Evolutionary conservation across 2,888 invertebrate genomes (phyloP).

Genomic region (Andricus curvator): DNA sequence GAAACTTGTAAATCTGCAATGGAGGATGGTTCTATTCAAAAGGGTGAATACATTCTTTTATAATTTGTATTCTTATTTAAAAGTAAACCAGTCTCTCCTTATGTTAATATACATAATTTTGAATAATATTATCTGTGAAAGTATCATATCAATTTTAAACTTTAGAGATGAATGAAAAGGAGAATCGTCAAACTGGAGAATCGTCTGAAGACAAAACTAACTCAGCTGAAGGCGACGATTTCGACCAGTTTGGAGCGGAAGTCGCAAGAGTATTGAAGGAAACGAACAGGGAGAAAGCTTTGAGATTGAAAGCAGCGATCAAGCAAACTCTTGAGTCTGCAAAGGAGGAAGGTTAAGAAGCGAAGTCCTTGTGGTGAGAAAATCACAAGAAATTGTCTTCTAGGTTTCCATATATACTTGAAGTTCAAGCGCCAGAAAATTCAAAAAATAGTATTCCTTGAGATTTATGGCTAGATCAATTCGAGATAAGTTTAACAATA

Average conservation of each 20-base stretch:
- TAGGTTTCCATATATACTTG: slow-evolving; percentile 19
- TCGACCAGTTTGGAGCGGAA: slow-evolving; percentile 25
- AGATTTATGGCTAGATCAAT: not conserved
- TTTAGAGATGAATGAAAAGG: slow-evolving; percentile 19
- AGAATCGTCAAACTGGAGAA: slow-evolving; percentile 12
- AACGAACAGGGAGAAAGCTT: slow-evolving; percentile 36
- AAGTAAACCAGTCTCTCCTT: too few species aligned
- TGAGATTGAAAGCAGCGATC: slow-evolving; percentile 39
- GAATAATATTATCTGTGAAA: not conserved
- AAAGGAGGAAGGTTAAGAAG: slow-evolving; percentile 30
- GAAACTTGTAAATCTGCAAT: not conserved
- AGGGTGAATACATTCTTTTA: too few species aligned
- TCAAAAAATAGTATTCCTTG: not conserved
- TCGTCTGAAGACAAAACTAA: slow-evolving; percentile 31
- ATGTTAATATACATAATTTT: not conserved
- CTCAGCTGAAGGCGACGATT: slow-evolving; percentile 27
- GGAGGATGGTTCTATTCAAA: too few species aligned
- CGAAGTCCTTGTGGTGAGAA: slow-evolving; percentile 32
- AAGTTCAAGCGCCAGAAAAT: slow-evolving; percentile 28
- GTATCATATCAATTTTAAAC: not conserved
- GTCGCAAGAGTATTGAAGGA: slow-evolving; percentile 34
- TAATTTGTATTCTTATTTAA: too few species aligned
- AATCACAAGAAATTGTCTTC: slow-evolving; percentile 30
- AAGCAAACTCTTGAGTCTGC: slow-evolving; percentile 39
- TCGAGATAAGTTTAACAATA: not conserved